Percentiles rank a stretch among this genome's conserved stretches.
phyloP scores from a whole-genome alignment of 2,113 vertebrate species.

The Apodemus sylvaticus region DNA sequence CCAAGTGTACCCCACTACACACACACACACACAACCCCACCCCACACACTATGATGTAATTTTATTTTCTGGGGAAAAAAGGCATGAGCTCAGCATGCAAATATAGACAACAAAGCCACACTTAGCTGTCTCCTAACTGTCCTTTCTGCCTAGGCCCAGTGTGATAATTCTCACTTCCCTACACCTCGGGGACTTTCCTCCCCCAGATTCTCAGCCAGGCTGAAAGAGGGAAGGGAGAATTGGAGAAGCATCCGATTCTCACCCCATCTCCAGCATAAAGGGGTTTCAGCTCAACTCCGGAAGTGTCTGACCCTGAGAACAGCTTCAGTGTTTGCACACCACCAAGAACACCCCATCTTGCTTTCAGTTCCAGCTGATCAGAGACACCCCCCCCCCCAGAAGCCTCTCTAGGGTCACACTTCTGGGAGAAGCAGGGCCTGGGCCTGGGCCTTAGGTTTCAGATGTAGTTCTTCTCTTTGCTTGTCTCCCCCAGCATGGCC shows the following conservation, averaged over 20 bases:
- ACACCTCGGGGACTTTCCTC: slow-evolving; percentile 74
- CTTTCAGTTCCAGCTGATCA: not conserved
- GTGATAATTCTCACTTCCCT: slow-evolving; percentile 69
- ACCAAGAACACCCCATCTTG: not conserved
- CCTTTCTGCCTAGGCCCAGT: slow-evolving; percentile 38
- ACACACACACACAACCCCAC: not conserved
- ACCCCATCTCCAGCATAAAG: not conserved
- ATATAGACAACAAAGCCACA: slow-evolving; percentile 71
- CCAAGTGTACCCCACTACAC: not conserved
- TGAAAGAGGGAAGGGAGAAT: slow-evolving; percentile 59
- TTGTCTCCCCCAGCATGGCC: not conserved
- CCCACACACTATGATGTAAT: slow-evolving; percentile 65
- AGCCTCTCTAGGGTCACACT: not conserved
- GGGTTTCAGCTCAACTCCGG: not conserved
- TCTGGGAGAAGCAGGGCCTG: not conserved
- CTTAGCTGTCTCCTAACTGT: slow-evolving; percentile 5
- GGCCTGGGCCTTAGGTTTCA: not conserved
- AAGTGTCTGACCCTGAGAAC: not conserved
- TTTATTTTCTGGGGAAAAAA: slow-evolving; percentile 64
- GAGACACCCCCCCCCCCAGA: not conserved
- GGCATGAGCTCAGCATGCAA: slow-evolving; percentile 75
- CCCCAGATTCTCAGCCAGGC: slow-evolving; percentile 36
- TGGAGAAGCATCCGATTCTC: slow-evolving; percentile 32
- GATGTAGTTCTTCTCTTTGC: not conserved
- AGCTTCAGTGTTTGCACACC: not conserved